Conservation (phyloP, 2,888 invertebrate genomes). For the Litoditis marina region DNA sequence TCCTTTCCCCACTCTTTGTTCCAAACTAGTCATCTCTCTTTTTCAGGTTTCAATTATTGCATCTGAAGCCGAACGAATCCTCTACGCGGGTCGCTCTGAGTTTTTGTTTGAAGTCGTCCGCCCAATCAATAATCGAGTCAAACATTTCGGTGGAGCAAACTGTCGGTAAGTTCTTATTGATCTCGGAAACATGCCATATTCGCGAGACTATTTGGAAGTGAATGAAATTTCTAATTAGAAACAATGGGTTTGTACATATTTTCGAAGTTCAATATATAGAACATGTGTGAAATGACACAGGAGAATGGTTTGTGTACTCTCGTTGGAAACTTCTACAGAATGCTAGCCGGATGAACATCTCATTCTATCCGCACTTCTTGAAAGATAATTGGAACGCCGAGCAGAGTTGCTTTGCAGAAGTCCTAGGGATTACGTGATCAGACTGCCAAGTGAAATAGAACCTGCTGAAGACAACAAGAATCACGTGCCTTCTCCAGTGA, state of each 20-base stretch:
- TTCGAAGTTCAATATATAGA: not conserved
- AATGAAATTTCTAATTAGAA: no score
- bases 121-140: constrained; percentile 53
- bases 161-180: constrained; percentile 28
- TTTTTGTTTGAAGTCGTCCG: constrained; percentile 49
- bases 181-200: not conserved
- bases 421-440: constrained; percentile 13
- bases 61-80: constrained; percentile 45
- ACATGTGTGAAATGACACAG: no score
- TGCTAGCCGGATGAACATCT: no score
- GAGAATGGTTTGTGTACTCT: no score
- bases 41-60: constrained; percentile 38
- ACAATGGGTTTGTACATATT: no score
- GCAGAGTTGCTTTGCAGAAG: not conserved
- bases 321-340: no score
- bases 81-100: constrained; percentile 54
- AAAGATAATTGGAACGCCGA: no score
- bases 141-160: constrained; percentile 51
- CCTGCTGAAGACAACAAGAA: no score
- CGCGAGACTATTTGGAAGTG: no score
- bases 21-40: not conserved
- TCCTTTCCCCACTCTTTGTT: no score
- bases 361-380: no score
- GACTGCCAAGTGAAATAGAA: constrained; percentile 1
- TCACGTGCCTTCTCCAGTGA: no score